Evolutionary conservation across 1,140 invertebrate genomes (phyloP), one percentile per base, ranked within the genome.

Genomic region (Arctopsyche grandis): DNA sequence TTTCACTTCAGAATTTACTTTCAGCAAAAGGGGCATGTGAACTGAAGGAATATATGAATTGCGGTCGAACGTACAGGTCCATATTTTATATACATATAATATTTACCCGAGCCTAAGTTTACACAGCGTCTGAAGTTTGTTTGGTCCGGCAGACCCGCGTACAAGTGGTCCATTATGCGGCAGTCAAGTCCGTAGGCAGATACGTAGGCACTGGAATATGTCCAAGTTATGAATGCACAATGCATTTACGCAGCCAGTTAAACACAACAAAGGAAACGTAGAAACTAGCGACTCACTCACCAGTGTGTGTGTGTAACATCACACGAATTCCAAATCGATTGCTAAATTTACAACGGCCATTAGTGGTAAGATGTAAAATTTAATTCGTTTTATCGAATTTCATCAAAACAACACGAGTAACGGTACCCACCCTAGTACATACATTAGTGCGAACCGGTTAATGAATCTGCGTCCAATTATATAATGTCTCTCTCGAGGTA

Each of bases 61-160:
- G 16, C 56, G 56, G 56, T 60, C 14, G 0, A 21, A 21, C 16
- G 21, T 3, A 60, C 56, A 16, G 21, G 63, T 66, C 63, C n/a
- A n/a, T n/a, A n/a, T n/a, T n/a, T n/a, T n/a, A n/a, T n/a, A 66
- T 66, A 29, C 26, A 24, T 66, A 5, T 66, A n/a, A 66, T 66
- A 24, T 66, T 66, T 66, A 66, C 24, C n/a, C 5, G 9, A 14
- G 21, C 26, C 24, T 66, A 66, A 66, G 63, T 66, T 66, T 66
- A 66, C 63, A 19, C 22, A 71, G n/a, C 24, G 66, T 71, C 69
- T 71, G 26, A 48, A 69, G 69, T 46, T 71, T 44, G 69, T 71
- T 66, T 71, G 29, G 69, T 71, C 69, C 69, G 22, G 69, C 43
- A 26, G 24, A 22, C 48, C 48, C 16, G 22, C 63, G 14, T 26